phyloP scores from a whole-genome alignment of 2,888 invertebrate species.

The Eupithecia pulchellata region DNA sequence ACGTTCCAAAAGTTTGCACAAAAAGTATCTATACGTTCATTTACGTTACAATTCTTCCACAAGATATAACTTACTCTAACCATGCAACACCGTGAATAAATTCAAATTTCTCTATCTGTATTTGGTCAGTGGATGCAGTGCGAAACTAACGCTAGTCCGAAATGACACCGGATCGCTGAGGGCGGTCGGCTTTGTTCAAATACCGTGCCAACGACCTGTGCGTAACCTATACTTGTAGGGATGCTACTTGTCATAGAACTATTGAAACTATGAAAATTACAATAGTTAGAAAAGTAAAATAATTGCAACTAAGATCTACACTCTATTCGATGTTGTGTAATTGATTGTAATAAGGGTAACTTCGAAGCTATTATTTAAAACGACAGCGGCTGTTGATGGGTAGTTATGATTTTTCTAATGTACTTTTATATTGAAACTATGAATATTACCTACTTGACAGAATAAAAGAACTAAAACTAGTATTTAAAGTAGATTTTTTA shows the following conservation, averaged over 20 bases:
- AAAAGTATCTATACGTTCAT: neutral
- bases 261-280: neutral
- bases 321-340: too few species aligned
- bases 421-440: too few species aligned
- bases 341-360: too few species aligned
- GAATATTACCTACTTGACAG: too few species aligned
- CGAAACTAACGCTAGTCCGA: conserved; percentile 72
- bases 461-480: too few species aligned
- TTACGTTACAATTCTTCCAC: neutral
- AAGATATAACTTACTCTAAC: neutral
- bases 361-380: too few species aligned
- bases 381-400: too few species aligned
- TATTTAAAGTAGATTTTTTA: too few species aligned
- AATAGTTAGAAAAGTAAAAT: too few species aligned
- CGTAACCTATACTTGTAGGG: conserved; percentile 42
- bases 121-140: conserved; percentile 53
- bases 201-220: conserved; percentile 49
- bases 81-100: conserved; percentile 20
- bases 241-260: conserved; percentile 16
- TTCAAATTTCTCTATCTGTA: conserved; percentile 39
- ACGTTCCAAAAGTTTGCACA: neutral
- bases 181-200: conserved; percentile 78
- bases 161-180: conserved; percentile 72
- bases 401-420: too few species aligned
- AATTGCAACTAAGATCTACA: too few species aligned